Evolutionary conservation across 1,140 invertebrate species (phyloP), one percentile per base, ranked within the genome.

Genomic region (Hylyphantes graminicola): DNA sequence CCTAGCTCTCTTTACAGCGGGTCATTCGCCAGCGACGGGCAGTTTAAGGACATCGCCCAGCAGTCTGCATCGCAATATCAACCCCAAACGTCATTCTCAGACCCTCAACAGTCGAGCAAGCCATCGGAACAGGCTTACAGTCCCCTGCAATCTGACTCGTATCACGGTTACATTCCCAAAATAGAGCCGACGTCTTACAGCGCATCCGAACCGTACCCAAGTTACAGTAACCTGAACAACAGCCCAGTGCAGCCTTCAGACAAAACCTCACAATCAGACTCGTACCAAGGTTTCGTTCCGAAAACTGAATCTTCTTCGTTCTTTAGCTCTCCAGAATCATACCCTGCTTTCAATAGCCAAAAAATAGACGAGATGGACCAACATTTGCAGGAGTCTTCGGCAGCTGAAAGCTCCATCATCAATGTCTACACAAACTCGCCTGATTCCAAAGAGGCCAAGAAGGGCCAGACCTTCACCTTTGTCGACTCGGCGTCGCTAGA

Each of bases 381-480:
- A 19, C 80, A 82, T n/a, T 48, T 82, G 6, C 70, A 82, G 17
- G 54, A 68, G 12, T 82, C 80, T 12, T 55, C 74, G 15, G 35
- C 35, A 35, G 35, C 35, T 5, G 67, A 55, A 21, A 82, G 80
- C 19, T 82, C 80, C 8, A 82, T 82, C 9, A 82, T 82, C 19
- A 82, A 82, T 55, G 68, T 82, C 7, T 82, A 82, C 21, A 82
- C 80, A 0, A 82, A 82, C 51, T 82, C 80, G 7, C 80, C 80
- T 3, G 68, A 82, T 61, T 82, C 80, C 7, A 65, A 64, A 19
- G 80, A 74, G 55, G 80, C 68, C 2, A 72, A 82, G 59, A 82
- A 74, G 55, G 80, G 80, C 1, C 68, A 82, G 15, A 70, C 70
- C n/a, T 82, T 82, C n/a, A 61, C 80, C 10, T 82, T 82, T 19